Evolutionary conservation across 2,888 invertebrate species (phyloP).

Genomic region (Mesodorylaimus sp.): DNA sequence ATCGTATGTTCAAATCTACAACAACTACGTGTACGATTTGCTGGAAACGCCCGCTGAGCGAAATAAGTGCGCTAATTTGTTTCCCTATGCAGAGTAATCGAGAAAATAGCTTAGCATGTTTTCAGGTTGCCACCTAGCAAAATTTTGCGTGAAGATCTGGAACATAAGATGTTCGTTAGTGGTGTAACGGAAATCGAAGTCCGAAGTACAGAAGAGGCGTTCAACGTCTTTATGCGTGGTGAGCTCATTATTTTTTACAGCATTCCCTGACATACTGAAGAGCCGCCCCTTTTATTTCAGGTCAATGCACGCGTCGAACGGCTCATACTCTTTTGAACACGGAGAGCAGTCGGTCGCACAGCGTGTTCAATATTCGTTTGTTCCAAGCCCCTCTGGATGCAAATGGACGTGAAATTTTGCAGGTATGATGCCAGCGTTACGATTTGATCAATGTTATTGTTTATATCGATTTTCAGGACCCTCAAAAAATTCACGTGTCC

Average conservation of each 20-base stretch:
- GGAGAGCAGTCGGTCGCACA: constrained; percentile 88
- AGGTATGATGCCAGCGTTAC: constrained; percentile 18
- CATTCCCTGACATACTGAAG: too few species aligned
- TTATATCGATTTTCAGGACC: constrained; percentile 41
- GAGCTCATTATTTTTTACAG: too few species aligned
- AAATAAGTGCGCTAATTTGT: constrained; percentile 45
- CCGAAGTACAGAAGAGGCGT: constrained; percentile 76
- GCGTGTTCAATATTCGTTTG: constrained; percentile 77
- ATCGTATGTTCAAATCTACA: constrained; percentile 86
- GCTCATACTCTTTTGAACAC: constrained; percentile 80
- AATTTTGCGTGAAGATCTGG: constrained; percentile 66
- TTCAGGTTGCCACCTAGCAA: constrained; percentile 36
- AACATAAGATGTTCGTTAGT: constrained; percentile 78
- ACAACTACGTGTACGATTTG: constrained; percentile 84
- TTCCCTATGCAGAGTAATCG: too few species aligned
- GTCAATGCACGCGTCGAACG: constrained; percentile 70
- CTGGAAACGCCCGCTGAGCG: constrained; percentile 55
- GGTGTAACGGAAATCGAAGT: constrained; percentile 83
- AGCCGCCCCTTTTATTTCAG: too few species aligned
- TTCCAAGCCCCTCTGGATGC: constrained; percentile 52
- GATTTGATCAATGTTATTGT: too few species aligned
- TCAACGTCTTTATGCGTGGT: constrained; percentile 60
- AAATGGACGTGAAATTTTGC: constrained; percentile 49
- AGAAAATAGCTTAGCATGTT: too few species aligned
- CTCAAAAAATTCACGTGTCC: constrained; percentile 56